Evolutionary conservation across 2,888 invertebrate genomes (phyloP), one percentile per base, ranked within the genome.

Genomic region (Apocheima hispidaria): DNA sequence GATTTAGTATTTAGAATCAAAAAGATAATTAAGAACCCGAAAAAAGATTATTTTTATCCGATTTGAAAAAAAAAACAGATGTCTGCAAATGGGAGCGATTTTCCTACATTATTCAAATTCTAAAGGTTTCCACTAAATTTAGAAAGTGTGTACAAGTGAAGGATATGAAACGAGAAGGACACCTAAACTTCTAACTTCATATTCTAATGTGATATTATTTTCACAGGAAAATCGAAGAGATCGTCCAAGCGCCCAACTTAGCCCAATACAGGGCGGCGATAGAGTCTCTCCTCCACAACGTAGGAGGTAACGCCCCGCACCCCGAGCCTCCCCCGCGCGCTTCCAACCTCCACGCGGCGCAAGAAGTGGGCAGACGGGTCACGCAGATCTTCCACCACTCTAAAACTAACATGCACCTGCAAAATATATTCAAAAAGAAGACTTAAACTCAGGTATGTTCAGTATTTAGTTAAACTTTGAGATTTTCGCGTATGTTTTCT

Each of bases 361-460:
- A 91, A 33, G 91, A 92, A 51, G 92, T 93, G 1, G 92, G 92
- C 50, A 69, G 93, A 6, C 70, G 93, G 1, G 90, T 93, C 69
- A 86, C 93, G 21, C 91, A 90, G 55, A 93, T 93, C 74, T 92
- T 93, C 79, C 89, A 93, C 44, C 88, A 91, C 18, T 90, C 90
- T 43, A 93, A 93, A 63, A 83, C 82, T 0, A 92, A 92, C 51
- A 93, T 92, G 77, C 90, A 92, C 65, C 65, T 93, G 40, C 93
- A 84, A 60, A 93, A 86, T 63, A 92, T 93, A 73, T 93, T 93
- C 63, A 93, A 93, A 68, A 93, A 93, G 81, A 93, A 93, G 74
- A 86, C 91, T 21, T 93, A 91, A 67, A 65, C 21, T 9, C 23
- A 14, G 14, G 26, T 21, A 12, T 18, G 12, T 28, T 20, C 1